A percentile compares a stretch with the other conserved stretches of the same genome.
phyloP scores from a whole-genome alignment of 2,888 invertebrate species.

The Zaprionus obscuricornis region DNA sequence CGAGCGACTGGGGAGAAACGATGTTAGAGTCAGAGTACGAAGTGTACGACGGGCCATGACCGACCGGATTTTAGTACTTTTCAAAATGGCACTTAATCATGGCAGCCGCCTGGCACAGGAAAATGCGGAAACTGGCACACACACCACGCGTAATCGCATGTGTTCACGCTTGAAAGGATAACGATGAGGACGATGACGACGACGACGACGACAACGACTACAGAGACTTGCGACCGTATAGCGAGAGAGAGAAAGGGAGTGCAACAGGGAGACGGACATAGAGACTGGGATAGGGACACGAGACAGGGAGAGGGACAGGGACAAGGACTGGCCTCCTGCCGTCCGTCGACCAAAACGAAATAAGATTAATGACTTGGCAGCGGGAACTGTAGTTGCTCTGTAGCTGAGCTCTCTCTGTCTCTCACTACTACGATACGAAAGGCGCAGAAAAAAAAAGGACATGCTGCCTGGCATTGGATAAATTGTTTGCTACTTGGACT shows the following conservation, averaged over 20 bases:
- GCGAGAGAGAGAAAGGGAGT: too few species aligned
- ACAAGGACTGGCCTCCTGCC: conserved; percentile 29
- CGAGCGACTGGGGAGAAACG: conserved; percentile 32
- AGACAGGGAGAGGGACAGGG: conserved; percentile 13
- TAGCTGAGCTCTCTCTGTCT: conserved; percentile 2
- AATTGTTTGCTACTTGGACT: conserved; percentile 79
- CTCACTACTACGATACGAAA: too few species aligned
- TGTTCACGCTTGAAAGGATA: conserved; percentile 83
- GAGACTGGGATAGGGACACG: conserved; percentile 18
- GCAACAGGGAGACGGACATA: conserved; percentile 28
- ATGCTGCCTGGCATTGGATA: conserved; percentile 70
- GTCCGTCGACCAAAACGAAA: conserved; percentile 68
- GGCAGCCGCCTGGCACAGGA: conserved; percentile 79
- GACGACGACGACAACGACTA: conserved; percentile 9
- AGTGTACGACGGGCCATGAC: conserved; percentile 57
- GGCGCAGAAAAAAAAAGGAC: conserved; percentile 41
- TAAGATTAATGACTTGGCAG: conserved; percentile 82
- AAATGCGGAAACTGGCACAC: conserved; percentile 81
- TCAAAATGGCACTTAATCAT: conserved; percentile 83
- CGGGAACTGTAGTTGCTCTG: conserved; percentile 25
- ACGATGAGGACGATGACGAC: conserved; percentile 47
- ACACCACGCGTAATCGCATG: conserved; percentile 82
- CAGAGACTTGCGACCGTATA: conserved; percentile 27
- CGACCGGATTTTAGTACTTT: conserved; percentile 83
- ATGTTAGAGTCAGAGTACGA: neutral